Base-by-base conservation (phyloP, 2,113 vertebrate species). In the Megaceryle maxima region DNA sequence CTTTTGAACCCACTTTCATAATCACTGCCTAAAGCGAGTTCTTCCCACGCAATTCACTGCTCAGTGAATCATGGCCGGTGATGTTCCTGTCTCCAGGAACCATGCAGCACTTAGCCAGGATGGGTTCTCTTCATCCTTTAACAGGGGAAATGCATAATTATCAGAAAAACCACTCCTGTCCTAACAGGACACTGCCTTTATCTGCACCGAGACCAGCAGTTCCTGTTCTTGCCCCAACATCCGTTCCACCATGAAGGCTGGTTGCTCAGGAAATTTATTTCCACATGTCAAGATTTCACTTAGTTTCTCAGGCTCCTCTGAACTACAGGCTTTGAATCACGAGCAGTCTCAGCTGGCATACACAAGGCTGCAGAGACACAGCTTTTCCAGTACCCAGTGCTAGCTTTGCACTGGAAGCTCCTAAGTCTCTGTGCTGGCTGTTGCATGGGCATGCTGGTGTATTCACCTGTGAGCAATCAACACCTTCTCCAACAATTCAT, bases 31-130 rank as follows among this genome's bases (percentile, higher is more conserved):
- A n/a, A 64, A 96, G 89, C 41, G 0, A 31, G 74, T 1, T 72
- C 96, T 90, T 91, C 95, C 91, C 79, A 89, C 76, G 6, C 56
- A 37, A 29, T n/a, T 57, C 11, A 0, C 46, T 51, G 51, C 79
- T 86, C 69, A 19, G 48, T 79, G 90, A 92, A 78, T 68, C 90
- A 89, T 0, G 33, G 83, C 44, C 37, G 35, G 46, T 11, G 79
- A 62, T 87, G 82, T 88, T 86, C 88, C 92, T 92, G 88, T 83
- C 95, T 95, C 76, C 83, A 33, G 94, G 94, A 96, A 13, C 69
- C 48, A 31, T 0, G 1, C 1, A 1, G 84, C 83, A 41, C 55
- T 39, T 18, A 59, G 51, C 13, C 0, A 15, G 75, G 86, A 81
- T 62, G 83, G 87, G 72, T 5, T 55, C 83, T 90, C 37, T 33